Evolutionary conservation across 2,113 vertebrate species (phyloP), one percentile per base, ranked within the genome.

Genomic region (Pseudorhombus dupliciocellatus): DNA sequence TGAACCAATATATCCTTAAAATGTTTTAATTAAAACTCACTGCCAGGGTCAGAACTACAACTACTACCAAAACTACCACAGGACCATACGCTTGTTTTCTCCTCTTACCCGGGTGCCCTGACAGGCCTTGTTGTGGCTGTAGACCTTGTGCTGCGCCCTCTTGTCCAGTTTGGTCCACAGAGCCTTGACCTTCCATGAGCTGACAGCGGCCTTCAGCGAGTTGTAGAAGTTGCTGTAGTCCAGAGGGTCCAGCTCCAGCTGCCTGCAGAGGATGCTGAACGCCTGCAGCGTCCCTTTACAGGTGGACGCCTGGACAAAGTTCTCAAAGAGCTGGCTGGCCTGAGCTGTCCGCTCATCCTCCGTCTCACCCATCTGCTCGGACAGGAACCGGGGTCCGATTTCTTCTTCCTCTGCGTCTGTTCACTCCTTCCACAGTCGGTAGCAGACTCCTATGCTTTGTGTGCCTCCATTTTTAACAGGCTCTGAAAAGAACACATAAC

Each of bases 121-220:
- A 73, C 96, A 98, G 7, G 92, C 94, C 70, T 92, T 95, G 15
- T 94, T 96, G 0, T 95, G 94, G 76, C 93, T 96, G 83, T 98
- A 99, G 34, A 96, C 96, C 82, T 97, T 98, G 74, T 98, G 96
- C 84, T 94, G 92, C 5, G 95, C 95, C 81, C 95, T 93, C 70
- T 99, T 98, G 87, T 99, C 98, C 86, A 99, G 89, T 82, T 98
- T 99, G 86, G 95, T 95, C 97, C 97, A 99, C 66, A 99, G 93
- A 62, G 95, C 95, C 86, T 97, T 97, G 91, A 97, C 97, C 80
- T 98, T 99, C 98, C 98, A 99, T 0, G 92, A 94, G 75, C 92
- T 96, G 86, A 98, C 87, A 2, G 95, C 95, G 0, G 92, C 94
- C 88, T 98, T 98, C 22, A 99, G 94, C 28, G 91, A 95, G 66